Conservation (phyloP, 2,888 invertebrate genomes). For the Pyrrhosoma nymphula region DNA sequence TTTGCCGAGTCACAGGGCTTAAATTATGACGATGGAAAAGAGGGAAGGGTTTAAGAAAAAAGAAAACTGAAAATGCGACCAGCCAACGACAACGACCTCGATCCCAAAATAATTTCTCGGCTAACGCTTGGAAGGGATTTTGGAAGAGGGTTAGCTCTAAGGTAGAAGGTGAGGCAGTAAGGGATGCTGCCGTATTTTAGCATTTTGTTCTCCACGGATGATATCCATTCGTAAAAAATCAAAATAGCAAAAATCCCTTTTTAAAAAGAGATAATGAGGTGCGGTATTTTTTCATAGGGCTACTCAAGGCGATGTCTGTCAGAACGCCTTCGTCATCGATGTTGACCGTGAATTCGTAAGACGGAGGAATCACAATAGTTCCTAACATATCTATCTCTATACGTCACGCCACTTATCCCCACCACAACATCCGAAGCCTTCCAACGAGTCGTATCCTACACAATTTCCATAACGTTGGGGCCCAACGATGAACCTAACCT, state of each 20-base stretch:
- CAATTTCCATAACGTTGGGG: constrained; percentile 56
- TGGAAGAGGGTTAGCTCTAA: constrained; percentile 15
- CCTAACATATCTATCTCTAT: background rate
- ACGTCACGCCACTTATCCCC: constrained; percentile 44
- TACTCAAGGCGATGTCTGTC: background rate
- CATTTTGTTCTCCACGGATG: background rate
- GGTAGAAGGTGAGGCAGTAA: constrained; percentile 33
- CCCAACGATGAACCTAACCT: background rate
- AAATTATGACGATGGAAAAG: constrained; percentile 62
- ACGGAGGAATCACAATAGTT: constrained; percentile 53
- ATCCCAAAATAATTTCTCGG: constrained; percentile 57
- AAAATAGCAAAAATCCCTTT: background rate
- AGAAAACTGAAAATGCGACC: constrained; percentile 55
- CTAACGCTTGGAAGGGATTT: constrained; percentile 49
- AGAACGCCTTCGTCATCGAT: background rate
- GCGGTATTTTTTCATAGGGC: background rate
- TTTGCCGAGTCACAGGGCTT: constrained; percentile 57
- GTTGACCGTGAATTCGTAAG: constrained; percentile 56
- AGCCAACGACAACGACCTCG: constrained; percentile 67
- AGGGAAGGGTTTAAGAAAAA: constrained; percentile 47
- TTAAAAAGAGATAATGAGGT: background rate
- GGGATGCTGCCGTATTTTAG: background rate
- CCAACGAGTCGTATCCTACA: constrained; percentile 56
- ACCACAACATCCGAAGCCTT: background rate
- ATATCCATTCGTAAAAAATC: background rate